These are phyloP conservation scores for Hoplostethus atlanticus DNA, from an alignment of 2,797 vertebrate species.

Conservation along the genomic window DNA sequence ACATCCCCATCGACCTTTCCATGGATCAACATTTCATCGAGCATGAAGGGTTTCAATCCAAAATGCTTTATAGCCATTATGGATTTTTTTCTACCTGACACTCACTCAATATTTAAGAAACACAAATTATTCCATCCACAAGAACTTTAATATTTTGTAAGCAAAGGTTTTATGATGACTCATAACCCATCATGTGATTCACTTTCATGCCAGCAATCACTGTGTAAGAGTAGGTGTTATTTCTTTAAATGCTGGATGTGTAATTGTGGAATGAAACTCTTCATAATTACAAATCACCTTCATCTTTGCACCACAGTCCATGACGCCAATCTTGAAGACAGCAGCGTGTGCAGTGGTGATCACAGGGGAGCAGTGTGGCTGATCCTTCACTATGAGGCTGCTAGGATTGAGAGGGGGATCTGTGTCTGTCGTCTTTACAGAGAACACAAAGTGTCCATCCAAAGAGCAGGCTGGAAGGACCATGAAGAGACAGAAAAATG, in stretches of 20 bases:
- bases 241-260: too few relatives aligned
- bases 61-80: too few relatives aligned
- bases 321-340: constrained; percentile 77
- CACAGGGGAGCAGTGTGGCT: constrained; percentile 67
- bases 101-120: too few relatives aligned
- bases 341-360: constrained; percentile 61
- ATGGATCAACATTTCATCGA: too few relatives aligned
- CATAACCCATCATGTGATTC: too few relatives aligned
- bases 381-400: constrained; percentile 67
- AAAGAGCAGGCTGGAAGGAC: constrained; percentile 74
- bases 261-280: background rate
- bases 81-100: too few relatives aligned
- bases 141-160: too few relatives aligned
- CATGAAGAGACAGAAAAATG: background rate
- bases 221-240: too few relatives aligned
- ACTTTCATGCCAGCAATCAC: too few relatives aligned
- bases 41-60: too few relatives aligned
- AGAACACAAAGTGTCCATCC: constrained; percentile 82
- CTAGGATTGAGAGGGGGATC: constrained; percentile 48
- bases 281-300: constrained; percentile 47
- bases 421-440: constrained; percentile 61
- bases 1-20: constrained; percentile 39
- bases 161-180: too few relatives aligned
- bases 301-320: constrained; percentile 72
- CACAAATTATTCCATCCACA: too few relatives aligned